Evolutionary conservation across 2,113 vertebrate species (phyloP).

Genomic region (Halichoeres trimaculatus): DNA sequence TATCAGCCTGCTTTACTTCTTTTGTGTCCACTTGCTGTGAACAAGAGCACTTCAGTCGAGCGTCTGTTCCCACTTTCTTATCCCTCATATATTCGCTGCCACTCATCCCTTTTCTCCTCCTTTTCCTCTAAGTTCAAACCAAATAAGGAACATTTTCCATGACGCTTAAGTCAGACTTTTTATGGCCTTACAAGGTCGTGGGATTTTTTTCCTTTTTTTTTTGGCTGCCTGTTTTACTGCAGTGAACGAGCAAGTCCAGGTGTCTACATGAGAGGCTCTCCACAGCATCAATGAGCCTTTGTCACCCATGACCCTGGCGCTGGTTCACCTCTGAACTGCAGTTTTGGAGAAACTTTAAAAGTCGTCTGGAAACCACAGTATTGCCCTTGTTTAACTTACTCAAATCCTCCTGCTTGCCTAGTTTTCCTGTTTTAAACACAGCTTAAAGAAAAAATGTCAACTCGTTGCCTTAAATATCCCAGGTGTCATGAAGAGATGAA

Average conservation of each 20-base stretch:
- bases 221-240: constrained; percentile 5
- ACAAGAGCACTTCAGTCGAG: not conserved
- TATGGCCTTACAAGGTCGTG: constrained; percentile 57
- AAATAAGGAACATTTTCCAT: constrained; percentile 46
- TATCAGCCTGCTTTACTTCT: not conserved
- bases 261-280: not conserved
- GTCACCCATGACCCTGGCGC: too few species aligned
- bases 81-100: constrained; percentile 13
- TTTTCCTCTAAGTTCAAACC: not conserved
- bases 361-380: too few species aligned
- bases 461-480: too few species aligned
- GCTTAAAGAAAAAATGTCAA: too few species aligned
- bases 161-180: constrained; percentile 8
- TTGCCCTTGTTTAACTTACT: too few species aligned
- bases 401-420: too few species aligned
- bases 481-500: too few species aligned
- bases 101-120: constrained; percentile 8
- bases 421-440: too few species aligned
- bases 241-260: constrained; percentile 9
- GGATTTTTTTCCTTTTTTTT: constrained; percentile 24
- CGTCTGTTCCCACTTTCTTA: constrained; percentile 4
- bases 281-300: too few species aligned
- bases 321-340: too few species aligned
- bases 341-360: too few species aligned
- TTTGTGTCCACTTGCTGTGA: not conserved